phyloP scores from a whole-genome alignment of 2,888 invertebrate genomes.

The Zele albiditarsus region DNA sequence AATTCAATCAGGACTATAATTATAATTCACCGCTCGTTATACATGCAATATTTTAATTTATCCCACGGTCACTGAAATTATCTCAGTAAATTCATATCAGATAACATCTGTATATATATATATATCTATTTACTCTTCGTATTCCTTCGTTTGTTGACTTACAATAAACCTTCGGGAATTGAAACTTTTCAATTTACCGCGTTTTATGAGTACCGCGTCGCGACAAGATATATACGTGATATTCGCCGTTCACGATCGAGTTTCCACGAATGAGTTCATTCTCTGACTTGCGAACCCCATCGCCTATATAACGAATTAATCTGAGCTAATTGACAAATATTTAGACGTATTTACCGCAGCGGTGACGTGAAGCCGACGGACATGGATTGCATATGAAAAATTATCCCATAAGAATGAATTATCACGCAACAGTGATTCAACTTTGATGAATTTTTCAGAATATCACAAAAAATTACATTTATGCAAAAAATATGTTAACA shows the following conservation, averaged over 20 bases:
- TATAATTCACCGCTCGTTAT: too few species aligned
- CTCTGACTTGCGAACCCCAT: constrained; percentile 39
- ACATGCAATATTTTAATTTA: too few species aligned
- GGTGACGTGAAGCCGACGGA: constrained; percentile 5
- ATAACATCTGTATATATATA: too few species aligned
- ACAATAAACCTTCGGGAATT: too few species aligned
- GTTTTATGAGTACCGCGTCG: too few species aligned
- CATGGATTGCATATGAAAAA: neutral
- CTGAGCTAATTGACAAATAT: constrained; percentile 48
- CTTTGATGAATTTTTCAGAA: neutral
- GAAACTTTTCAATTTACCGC: too few species aligned
- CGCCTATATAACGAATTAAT: constrained; percentile 51
- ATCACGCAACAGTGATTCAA: neutral
- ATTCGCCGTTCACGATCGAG: neutral
- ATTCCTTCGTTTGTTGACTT: too few species aligned
- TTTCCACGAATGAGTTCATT: constrained; percentile 33
- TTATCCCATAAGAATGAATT: neutral
- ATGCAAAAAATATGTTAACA: neutral
- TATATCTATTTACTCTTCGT: too few species aligned
- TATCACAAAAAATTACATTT: neutral
- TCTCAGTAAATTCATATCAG: too few species aligned
- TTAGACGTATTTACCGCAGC: constrained; percentile 38
- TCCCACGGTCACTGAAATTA: too few species aligned
- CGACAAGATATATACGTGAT: neutral
- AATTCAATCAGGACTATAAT: too few species aligned